Base-by-base conservation (phyloP, 2,113 vertebrate genomes). In the Chascanopsetta lugubris region DNA sequence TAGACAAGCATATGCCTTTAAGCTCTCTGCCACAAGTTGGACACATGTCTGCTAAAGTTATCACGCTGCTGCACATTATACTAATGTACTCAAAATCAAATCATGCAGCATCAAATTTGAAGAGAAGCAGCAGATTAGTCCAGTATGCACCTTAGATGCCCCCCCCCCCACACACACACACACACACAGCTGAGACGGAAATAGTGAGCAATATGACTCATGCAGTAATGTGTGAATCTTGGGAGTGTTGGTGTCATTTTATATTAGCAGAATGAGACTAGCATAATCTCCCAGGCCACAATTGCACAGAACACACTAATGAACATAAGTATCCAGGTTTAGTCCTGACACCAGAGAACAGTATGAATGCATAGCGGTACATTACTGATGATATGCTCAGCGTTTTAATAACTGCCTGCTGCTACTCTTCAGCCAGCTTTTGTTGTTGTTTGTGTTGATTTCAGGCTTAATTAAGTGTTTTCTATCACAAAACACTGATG, bases 141-240 rank as follows among this genome's bases (percentile, higher is more conserved):
- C n/a, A n/a, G n/a, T n/a, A n/a, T n/a, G n/a, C n/a, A n/a, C n/a
- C n/a, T n/a, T n/a, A n/a, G n/a, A n/a, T n/a, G n/a, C n/a, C n/a
- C n/a, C n/a, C n/a, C n/a, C n/a, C n/a, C n/a, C n/a, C 54, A 42
- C 13, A 10, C 26, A 54, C 18, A 17, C 18, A 40, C 61, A 34
- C 63, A 42, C 50, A 49, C 48, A 56, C 24, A 40, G 45, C 63
- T 58, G 51, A 55, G 72, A 59, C 78, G 8, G 25, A 87, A 87
- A 87, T 83, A 85, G 82, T 63, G 42, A 72, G 65, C 72, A 70
- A 49, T 56, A 71, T 87, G 78, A 87, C 55, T 85, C 82, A 88
- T 66, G 36, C 55, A 50, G 61, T 74, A 78, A 77, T 81, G 82
- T 64, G 73, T 72, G 77, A 36, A 30, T 64, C 77, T 68, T 34